phyloP scores from a whole-genome alignment of 2,113 vertebrate species.

The Lagenorhynchus albirostris region DNA sequence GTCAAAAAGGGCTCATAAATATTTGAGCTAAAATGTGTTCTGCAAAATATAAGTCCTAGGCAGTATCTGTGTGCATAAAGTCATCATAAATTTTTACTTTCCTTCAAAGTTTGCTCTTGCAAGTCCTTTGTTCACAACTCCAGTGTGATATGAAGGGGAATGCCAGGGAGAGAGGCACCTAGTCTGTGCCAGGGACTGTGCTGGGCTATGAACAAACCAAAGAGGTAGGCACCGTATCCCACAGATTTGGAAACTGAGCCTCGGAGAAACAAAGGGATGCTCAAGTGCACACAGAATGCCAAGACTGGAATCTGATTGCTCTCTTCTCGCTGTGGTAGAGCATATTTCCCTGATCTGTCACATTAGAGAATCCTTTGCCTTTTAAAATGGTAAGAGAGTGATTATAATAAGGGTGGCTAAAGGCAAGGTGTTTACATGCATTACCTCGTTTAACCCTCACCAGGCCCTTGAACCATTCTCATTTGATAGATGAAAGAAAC shows the following conservation, averaged over 20 bases:
- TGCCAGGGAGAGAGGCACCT: no score
- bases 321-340: not conserved
- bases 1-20: conserved; percentile 78
- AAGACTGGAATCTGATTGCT: not conserved
- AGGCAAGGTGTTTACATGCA: not conserved
- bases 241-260: not conserved
- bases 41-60: conserved; percentile 40
- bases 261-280: not conserved
- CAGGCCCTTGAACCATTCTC: not conserved
- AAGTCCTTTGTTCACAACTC: not conserved
- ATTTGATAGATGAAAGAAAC: not conserved
- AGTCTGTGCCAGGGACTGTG: not conserved
- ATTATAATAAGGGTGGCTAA: not conserved
- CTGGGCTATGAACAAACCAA: not conserved
- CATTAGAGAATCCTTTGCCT: not conserved
- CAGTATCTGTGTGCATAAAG: not conserved
- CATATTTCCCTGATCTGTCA: not conserved
- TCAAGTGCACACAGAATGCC: not conserved
- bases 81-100: conserved; percentile 24
- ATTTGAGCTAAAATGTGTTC: conserved; percentile 73
- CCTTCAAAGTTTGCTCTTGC: not conserved
- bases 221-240: accelerated
- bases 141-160: not conserved
- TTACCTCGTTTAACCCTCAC: not conserved
- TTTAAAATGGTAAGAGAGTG: not conserved